phyloP scores from a whole-genome alignment of 2,888 invertebrate genomes.

The Bursaphelenchus okinawaensis region DNA sequence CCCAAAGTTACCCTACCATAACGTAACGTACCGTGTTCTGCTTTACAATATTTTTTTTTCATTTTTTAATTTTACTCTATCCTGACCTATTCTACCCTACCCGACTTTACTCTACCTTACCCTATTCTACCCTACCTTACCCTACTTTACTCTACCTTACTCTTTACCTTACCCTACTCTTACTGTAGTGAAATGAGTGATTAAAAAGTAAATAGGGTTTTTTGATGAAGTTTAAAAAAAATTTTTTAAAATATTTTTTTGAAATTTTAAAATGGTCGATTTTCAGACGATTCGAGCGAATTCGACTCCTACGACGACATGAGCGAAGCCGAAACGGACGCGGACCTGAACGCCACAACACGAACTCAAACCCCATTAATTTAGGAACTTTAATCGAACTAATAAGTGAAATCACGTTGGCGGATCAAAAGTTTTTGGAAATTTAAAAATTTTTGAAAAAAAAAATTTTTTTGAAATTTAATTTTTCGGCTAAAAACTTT shows the following conservation, averaged over 20 bases:
- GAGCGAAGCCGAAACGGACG: slow-evolving; percentile 22
- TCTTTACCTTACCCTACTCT: too few relatives aligned
- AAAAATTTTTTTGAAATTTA: background rate
- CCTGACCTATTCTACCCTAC: too few relatives aligned
- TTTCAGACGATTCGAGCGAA: background rate
- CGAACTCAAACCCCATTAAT: background rate
- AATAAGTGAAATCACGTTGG: background rate
- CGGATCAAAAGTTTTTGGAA: background rate
- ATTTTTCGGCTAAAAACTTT: too few relatives aligned
- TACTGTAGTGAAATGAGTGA: too few relatives aligned
- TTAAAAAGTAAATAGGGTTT: too few relatives aligned
- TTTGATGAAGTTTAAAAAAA: background rate
- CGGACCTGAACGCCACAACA: slow-evolving; percentile 7
- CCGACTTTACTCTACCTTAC: too few relatives aligned
- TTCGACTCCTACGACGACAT: slow-evolving; percentile 3
- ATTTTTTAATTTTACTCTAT: too few relatives aligned
- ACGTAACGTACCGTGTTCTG: too few relatives aligned
- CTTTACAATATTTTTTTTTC: too few relatives aligned
- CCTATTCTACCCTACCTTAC: too few relatives aligned
- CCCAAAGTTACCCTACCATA: too few relatives aligned
- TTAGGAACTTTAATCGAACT: background rate
- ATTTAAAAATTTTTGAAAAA: background rate
- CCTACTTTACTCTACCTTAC: too few relatives aligned
- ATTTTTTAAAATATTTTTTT: background rate
- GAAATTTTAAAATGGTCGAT: background rate